A percentile compares a stretch with the other conserved stretches of the same genome.
Evolutionary conservation across 2,888 invertebrate genomes (phyloP).

Genomic region (Sinopyrophorus schimmeli): DNA sequence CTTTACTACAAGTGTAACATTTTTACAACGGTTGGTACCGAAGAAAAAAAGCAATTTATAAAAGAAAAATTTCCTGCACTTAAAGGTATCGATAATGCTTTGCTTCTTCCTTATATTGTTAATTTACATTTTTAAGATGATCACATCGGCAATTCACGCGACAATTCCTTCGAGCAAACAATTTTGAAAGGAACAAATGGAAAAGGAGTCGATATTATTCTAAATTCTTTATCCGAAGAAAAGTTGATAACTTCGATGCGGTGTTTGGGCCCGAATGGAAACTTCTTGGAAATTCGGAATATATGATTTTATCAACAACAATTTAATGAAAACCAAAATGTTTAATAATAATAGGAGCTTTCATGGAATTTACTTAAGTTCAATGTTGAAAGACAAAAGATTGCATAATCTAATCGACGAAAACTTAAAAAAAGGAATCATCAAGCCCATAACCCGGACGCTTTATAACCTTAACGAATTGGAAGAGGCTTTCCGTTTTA

Average conservation of each 20-base stretch:
- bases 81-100: slow-evolving; percentile 42
- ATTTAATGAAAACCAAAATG: slow-evolving; percentile 64
- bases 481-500: slow-evolving; percentile 73
- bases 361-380: slow-evolving; percentile 77
- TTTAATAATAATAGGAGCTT: slow-evolving; percentile 75
- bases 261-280: slow-evolving; percentile 64
- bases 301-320: slow-evolving; percentile 75
- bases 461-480: slow-evolving; percentile 67
- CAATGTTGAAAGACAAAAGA: slow-evolving; percentile 56
- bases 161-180: slow-evolving; percentile 85
- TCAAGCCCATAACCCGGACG: slow-evolving; percentile 69
- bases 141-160: slow-evolving; percentile 86
- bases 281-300: slow-evolving; percentile 87
- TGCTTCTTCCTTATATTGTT: too few relatives aligned
- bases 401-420: slow-evolving; percentile 54
- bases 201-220: slow-evolving; percentile 86
- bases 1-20: slow-evolving; percentile 67
- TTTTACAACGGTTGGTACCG: slow-evolving; percentile 71
- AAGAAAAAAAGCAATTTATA: slow-evolving; percentile 66
- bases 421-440: slow-evolving; percentile 65
- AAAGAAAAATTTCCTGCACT: slow-evolving; percentile 58
- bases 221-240: slow-evolving; percentile 91
- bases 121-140: slow-evolving; percentile 57
- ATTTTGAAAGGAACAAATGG: slow-evolving; percentile 80
- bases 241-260: slow-evolving; percentile 75